Evolutionary conservation across 2,113 vertebrate genomes (phyloP).

Genomic region (Odocoileus hemionus): DNA sequence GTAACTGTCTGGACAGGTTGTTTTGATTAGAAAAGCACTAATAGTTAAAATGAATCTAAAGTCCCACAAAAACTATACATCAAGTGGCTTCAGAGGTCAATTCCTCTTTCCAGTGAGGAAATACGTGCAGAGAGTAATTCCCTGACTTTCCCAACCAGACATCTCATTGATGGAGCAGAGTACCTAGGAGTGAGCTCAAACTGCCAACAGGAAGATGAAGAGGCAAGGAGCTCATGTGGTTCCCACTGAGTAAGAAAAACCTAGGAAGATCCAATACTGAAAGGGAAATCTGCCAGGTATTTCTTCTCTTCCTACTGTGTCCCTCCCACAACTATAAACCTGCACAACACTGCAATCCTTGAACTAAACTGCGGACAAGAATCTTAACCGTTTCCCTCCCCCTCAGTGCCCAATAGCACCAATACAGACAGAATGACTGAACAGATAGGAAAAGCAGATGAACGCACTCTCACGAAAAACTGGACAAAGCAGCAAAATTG

Average conservation of each 20-base stretch:
- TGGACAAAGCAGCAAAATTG: not conserved
- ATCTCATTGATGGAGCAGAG: not conserved
- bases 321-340: not conserved
- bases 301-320: not conserved
- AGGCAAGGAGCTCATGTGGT: not conserved
- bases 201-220: not conserved
- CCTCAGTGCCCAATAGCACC: not conserved
- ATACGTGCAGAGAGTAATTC: not conserved
- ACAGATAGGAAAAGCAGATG: not conserved
- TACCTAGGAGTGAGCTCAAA: not conserved
- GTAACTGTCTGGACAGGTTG: not conserved
- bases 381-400: not conserved
- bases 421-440: not conserved
- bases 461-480: not conserved
- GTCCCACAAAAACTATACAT: not conserved
- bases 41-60: constrained; percentile 35
- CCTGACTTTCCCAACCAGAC: not conserved
- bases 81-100: not conserved
- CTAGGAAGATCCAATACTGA: not conserved
- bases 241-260: not conserved
- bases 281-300: not conserved
- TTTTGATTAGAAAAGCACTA: constrained; percentile 12
- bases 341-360: not conserved
- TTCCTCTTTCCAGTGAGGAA: not conserved
- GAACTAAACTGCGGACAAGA: not conserved